A percentile compares a stretch with the other conserved stretches of the same genome.
These are phyloP conservation scores for Phyllostomus discolor DNA, from an alignment of 2,113 vertebrate genomes.

Conservation along the genomic window DNA sequence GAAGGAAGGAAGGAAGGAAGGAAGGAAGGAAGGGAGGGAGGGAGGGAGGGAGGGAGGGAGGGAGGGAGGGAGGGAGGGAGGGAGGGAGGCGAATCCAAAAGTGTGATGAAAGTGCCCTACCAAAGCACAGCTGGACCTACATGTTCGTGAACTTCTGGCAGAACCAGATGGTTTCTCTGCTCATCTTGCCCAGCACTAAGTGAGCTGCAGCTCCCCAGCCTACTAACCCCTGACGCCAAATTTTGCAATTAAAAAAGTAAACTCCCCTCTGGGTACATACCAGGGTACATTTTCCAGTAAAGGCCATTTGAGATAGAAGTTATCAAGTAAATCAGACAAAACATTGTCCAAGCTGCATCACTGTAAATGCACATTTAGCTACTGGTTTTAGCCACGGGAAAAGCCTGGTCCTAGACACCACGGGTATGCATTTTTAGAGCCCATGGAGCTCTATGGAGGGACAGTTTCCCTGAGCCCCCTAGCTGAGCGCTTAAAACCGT, in stretches of 20 bases:
- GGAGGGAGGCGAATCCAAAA: not conserved
- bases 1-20: too few species aligned
- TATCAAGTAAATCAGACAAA: constrained; percentile 14
- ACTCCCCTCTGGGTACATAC: not conserved
- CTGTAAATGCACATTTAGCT: not conserved
- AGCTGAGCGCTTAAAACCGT: not conserved
- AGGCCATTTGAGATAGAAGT: not conserved
- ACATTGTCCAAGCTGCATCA: not conserved
- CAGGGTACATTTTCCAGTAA: constrained; percentile 31
- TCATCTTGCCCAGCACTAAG: not conserved
- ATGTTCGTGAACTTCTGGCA: not conserved
- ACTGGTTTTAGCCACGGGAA: not conserved
- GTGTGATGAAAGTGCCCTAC: not conserved
- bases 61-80: too few species aligned
- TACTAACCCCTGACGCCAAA: not conserved
- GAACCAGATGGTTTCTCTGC: not conserved
- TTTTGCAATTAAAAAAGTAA: constrained; percentile 30
- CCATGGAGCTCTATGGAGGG: not conserved
- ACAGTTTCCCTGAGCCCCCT: not conserved
- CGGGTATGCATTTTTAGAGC: not conserved
- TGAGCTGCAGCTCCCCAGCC: not conserved
- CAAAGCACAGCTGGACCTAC: not conserved
- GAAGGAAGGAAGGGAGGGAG: too few species aligned
- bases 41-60: too few species aligned
- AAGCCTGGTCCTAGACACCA: not conserved